Percentiles rank a stretch among this genome's conserved stretches.
phyloP scores from a whole-genome alignment of 1,140 invertebrate genomes.

The Monomorium pharaonis region DNA sequence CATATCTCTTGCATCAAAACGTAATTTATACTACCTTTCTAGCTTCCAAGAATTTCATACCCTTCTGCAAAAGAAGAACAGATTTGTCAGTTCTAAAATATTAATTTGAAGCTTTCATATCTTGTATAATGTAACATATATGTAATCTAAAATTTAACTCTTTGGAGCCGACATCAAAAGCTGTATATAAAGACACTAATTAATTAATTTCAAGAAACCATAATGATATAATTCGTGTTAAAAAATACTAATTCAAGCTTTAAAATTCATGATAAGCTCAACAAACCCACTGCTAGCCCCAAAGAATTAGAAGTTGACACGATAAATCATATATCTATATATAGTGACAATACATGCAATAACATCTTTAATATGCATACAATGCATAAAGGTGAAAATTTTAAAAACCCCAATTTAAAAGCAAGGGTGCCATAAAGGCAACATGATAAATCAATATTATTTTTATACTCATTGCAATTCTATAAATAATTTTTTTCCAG shows the following conservation, averaged over 20 bases:
- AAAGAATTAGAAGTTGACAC: no score
- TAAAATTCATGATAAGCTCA: no score
- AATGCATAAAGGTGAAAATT: no score
- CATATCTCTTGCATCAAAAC: not conserved
- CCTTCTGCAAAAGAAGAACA: slow-evolving; percentile 84
- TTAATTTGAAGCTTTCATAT: not conserved
- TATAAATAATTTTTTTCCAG: not conserved
- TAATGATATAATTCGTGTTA: no score
- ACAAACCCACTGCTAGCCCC: no score
- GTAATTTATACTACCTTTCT: slow-evolving; percentile 82
- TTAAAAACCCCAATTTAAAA: not conserved
- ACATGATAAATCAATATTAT: not conserved
- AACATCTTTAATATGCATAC: not conserved
- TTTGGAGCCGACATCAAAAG: no score
- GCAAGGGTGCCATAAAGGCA: not conserved
- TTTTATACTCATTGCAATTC: not conserved
- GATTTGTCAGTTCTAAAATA: not conserved
- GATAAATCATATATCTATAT: no score
- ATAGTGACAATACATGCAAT: not conserved
- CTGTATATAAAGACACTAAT: no score
- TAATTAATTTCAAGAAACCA: no score
- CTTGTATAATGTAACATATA: not conserved
- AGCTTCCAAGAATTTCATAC: slow-evolving; percentile 81
- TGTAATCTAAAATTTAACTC: not conserved
- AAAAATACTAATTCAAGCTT: no score